Base-by-base conservation (phyloP, 1,140 invertebrate genomes). In the Drosophila pectinifera region DNA sequence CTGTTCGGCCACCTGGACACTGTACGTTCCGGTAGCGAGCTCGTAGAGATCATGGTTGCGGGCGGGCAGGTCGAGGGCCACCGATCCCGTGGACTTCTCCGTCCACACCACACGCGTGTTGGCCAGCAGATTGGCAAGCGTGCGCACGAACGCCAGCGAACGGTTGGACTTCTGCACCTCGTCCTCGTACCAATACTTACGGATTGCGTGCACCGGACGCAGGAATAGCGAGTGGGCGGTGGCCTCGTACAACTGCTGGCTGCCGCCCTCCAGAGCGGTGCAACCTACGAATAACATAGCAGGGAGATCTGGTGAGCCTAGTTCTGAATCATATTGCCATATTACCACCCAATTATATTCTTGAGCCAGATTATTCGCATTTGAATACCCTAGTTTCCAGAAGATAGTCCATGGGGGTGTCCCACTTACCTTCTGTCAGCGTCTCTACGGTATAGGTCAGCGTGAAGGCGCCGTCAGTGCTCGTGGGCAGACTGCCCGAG, bases 181-280 rank as follows among this genome's bases (percentile, higher is more conserved):
- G 20, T 91, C 90, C 53, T 56, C 67, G 51, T 84, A 91, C 73
- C 74, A 74, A 10, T 73, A 62, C 28, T 90, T 72, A 2, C 22
- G 5, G 4, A 80, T 53, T 16, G 28, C 64, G 14, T 89, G 84
- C 2, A n/a, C 43, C 2, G 84, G 77, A 1, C 73, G 91, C 45
- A 94, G 91, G 62, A 93, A 94, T 48, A 92, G 92, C 4, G 93
- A 93, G 85, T 94, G 34, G 83, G 93, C 46, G 58, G 51, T 86
- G 11, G 68, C 73, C 73, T 86, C 84, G n/a, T 57, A 45, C 3
- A 90, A 42, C 41, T 63, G 68, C 38, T 81, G 74, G 8, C 58
- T 80, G 11, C 79, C 82, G 11, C 56, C 78, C 13, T 86, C 63
- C 20, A 86, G 20, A 41, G 36, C 3, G 41, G 34, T 10, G 38